Base-by-base conservation (phyloP, 2,888 invertebrate species). In the Kryphioiulus occultus region DNA sequence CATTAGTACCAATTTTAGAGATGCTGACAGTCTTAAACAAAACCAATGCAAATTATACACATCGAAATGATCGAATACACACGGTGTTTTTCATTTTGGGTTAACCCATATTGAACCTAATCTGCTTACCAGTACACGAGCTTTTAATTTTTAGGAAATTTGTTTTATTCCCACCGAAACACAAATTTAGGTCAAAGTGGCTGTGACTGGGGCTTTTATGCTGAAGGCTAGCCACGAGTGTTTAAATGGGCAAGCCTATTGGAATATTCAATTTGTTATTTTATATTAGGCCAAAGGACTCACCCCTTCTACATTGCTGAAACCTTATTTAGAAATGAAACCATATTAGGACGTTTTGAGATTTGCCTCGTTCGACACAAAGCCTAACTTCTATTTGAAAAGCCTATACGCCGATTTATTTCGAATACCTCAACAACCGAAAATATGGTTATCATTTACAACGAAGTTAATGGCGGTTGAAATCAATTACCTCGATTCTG, bases 231-330 rank as follows among this genome's bases (percentile, higher is more conserved):
- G 10, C 59, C n/a, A 22, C 59, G 59, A n/a, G 59, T 68, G n/a
- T 68, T 68, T 22, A n/a, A n/a, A 3, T n/a, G 9, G 59, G 78
- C 78, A 78, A 78, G 5, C 12, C 78, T 30, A 22, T 30, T 78
- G 12, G 30, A 78, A 30, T 78, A 78, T 30, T 78, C 10, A 78
- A 78, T 78, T n/a, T 68, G 3, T 1, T 22, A 12, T 78, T 78
- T 78, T 26, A 78, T 78, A 78, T 78, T 78, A 78, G 78, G 78
- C 78, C 78, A 78, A 78, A 78, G 78, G 78, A 78, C 78, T 78
- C 78, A 78, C 78, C 78, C 78, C 78, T 78, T 78, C 30, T 78
- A 78, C 78, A 78, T 78, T 78, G 5, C 9, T 30, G 26, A 78
- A 30, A 12, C 78, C 78, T 30, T 78, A 78, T 78, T 78, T 78